These are phyloP conservation scores for Cyprinodon diabolis DNA, from an alignment of 2,797 vertebrate genomes.

Conservation along the genomic window DNA sequence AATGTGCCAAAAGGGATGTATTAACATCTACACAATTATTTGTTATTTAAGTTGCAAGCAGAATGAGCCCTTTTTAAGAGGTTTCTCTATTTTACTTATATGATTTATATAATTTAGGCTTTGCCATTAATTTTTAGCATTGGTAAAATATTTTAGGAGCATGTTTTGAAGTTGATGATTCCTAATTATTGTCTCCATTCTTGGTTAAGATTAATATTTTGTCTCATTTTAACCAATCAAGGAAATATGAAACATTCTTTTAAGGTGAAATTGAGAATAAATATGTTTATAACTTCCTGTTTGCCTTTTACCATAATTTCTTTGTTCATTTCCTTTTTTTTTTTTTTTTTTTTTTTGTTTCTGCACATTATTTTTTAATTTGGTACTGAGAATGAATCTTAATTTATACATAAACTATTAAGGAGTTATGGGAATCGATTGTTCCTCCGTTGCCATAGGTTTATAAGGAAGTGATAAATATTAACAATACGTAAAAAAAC, in stretches of 20 bases:
- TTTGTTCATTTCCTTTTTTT: too few relatives aligned
- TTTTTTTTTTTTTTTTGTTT: neutral
- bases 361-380: neutral
- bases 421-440: too few relatives aligned
- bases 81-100: neutral
- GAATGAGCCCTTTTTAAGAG: neutral
- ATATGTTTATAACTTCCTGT: neutral
- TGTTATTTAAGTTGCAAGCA: slow-evolving; percentile 2
- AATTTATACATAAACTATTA: neutral
- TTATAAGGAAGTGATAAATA: neutral
- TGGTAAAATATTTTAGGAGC: neutral
- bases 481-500: neutral
- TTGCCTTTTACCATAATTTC: neutral
- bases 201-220: neutral
- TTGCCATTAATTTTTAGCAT: neutral
- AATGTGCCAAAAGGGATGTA: slow-evolving; percentile 1
- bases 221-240: neutral
- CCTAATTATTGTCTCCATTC: neutral
- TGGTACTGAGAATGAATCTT: neutral
- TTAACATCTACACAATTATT: neutral
- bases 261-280: slow-evolving; percentile 1
- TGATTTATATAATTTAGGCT: slow-evolving; percentile 1
- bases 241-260: neutral
- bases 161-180: neutral
- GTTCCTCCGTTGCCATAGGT: too few relatives aligned